Evolutionary conservation across 1,140 invertebrate species (phyloP), one percentile per base, ranked within the genome.

Genomic region (Lepidurus apus): DNA sequence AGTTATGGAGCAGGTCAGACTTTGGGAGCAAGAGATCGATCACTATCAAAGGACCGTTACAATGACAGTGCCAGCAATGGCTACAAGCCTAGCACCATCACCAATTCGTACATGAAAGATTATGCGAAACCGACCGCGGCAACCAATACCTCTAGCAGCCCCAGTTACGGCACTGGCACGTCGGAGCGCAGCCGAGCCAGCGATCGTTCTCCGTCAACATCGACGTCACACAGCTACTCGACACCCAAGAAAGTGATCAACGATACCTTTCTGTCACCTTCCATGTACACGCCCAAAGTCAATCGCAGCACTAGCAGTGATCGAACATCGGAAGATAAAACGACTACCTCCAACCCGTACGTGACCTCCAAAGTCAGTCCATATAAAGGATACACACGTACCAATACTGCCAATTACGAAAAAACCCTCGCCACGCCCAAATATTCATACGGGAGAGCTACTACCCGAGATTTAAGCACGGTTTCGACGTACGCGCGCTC

Each of bases 231-330:
- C 75, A 43, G 44, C n/a, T 77, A 45, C 10, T 42, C 75, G 42
- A 34, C 78, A 17, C 78, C 78, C 43, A 75, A 74, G 74, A 74
- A 44, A 24, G 74, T 34, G 9, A 44, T 34, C 13, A 74, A 79
- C 13, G 75, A 74, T 47, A 79, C 74, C 26, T 79, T 74, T 34
- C 53, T 79, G 43, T 79, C 78, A 9, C 78, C 78, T 10, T 73
- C 45, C 11, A n/a, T 74, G 42, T 73, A 73, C 43, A 43, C 73
- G 26, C 47, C 73, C 24, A 73, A 34, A n/a, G 47, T 75, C 74
- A 75, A 44, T 17, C 78, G 78, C 13, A 79, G 78, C 43, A 45
- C 43, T 21, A 75, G 78, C n/a, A 74, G 42, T 9, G 78, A 79
- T 21, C 65, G 78, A 74, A 75, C 21, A 44, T 42, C 17, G 24